Conservation (phyloP, 2,797 vertebrate species). For the Parotocinclus haroldoi region DNA sequence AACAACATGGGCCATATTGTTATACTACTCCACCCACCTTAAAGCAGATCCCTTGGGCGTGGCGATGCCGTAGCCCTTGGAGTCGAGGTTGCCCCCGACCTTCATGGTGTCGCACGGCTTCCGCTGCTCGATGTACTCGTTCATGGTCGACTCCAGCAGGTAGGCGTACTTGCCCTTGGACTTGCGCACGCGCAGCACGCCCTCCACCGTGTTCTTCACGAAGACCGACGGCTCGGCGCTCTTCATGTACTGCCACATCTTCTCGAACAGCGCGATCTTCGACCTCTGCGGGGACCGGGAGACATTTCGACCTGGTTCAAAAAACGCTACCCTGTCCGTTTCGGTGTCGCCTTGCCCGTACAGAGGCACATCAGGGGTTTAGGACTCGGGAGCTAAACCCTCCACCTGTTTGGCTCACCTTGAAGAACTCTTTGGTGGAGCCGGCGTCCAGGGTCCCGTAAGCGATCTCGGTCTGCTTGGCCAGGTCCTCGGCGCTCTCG, state of each 20-base stretch:
- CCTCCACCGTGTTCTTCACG: constrained; percentile 95
- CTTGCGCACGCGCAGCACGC: constrained; percentile 89
- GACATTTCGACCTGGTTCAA: too few relatives aligned
- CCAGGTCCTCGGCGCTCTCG: constrained; percentile 94
- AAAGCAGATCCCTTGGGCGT: constrained; percentile 99
- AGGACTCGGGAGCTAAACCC: too few relatives aligned
- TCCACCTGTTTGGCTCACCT: constrained; percentile 71
- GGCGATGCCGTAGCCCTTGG: constrained; percentile 97
- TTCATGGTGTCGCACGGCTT: constrained; percentile 99
- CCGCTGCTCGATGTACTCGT: constrained; percentile 96
- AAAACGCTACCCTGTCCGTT: too few relatives aligned
- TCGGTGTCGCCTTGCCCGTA: too few relatives aligned
- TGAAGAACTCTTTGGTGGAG: constrained; percentile 97
- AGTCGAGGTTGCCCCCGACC: constrained; percentile 98
- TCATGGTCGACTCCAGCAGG: constrained; percentile 97
- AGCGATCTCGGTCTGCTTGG: constrained; percentile 95
- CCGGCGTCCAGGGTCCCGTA: constrained; percentile 96
- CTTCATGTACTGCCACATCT: constrained; percentile 99
- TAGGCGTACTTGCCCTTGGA: constrained; percentile 98
- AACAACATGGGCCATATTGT: constrained; percentile 98
- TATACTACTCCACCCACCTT: constrained; percentile 99
- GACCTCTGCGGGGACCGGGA: constrained; percentile 86
- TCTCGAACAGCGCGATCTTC: constrained; percentile 97
- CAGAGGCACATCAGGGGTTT: too few relatives aligned
- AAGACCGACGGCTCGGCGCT: constrained; percentile 94